Conservation (phyloP, 2,113 vertebrate genomes). For the Herpailurus yagouaroundi region DNA sequence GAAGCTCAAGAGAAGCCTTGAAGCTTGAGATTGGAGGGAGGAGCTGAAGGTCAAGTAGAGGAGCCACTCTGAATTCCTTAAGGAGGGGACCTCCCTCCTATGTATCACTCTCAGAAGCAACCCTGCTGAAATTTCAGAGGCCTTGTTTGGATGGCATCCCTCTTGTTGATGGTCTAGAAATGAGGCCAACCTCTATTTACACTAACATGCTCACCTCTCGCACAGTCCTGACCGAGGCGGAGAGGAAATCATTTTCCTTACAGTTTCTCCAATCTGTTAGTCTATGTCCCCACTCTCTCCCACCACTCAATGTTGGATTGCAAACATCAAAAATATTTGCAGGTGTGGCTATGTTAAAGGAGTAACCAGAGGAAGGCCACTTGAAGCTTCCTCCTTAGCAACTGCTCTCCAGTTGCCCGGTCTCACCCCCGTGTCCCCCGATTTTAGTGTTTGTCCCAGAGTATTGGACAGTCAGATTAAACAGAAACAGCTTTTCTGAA, state of each 20-base stretch:
- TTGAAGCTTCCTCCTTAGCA: neutral
- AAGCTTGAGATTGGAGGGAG: neutral
- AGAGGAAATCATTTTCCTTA: neutral
- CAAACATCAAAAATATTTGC: neutral
- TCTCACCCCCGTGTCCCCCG: fast-evolving
- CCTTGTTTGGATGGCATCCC: neutral
- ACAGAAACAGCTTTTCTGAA: neutral
- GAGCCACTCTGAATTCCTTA: neutral
- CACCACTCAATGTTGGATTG: neutral
- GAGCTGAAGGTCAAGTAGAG: neutral
- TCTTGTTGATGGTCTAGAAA: neutral
- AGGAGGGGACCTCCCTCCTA: neutral
- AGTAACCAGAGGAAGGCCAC: neutral
- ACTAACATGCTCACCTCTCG: neutral
- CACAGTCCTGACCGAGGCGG: neutral
- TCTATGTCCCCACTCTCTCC: neutral
- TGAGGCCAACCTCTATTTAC: neutral
- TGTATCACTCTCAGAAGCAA: neutral
- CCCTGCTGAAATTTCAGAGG: neutral
- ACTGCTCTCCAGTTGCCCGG: neutral
- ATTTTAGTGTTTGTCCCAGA: neutral
- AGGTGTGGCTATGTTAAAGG: neutral
- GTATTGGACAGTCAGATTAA: neutral
- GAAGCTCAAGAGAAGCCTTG: neutral
- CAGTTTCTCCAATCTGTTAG: neutral